phyloP scores from a whole-genome alignment of 2,888 invertebrate species.

The Pachymerium ferrugineum region DNA sequence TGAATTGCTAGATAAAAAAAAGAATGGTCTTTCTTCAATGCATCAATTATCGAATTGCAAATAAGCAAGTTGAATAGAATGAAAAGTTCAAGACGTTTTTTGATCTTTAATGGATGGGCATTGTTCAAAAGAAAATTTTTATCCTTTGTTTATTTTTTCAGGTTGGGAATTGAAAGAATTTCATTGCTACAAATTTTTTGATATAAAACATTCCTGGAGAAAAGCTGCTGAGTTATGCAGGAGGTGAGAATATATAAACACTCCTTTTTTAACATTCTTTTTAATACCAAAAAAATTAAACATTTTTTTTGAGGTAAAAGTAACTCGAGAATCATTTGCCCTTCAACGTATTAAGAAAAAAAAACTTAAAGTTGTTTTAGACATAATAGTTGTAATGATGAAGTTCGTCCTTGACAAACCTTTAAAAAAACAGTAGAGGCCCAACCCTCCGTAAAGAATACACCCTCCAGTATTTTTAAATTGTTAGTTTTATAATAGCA shows the following conservation, averaged over 20 bases:
- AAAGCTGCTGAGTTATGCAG: conserved; percentile 90
- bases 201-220: conserved; percentile 92
- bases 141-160: conserved; percentile 54
- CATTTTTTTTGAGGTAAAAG: not conserved
- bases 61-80: not conserved
- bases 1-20: not conserved
- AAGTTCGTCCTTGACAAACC: conserved; percentile 8
- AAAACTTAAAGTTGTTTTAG: not conserved
- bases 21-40: not conserved
- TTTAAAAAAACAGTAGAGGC: not conserved
- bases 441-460: not conserved
- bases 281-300: not conserved
- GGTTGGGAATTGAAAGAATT: conserved; percentile 89
- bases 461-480: not conserved
- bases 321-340: too few species aligned
- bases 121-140: conserved; percentile 5
- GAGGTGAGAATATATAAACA: conserved; percentile 59
- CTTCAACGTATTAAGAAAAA: not conserved
- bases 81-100: too few species aligned
- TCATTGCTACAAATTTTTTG: conserved; percentile 91
- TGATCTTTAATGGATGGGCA: too few species aligned
- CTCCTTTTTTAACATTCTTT: not conserved
- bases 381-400: not conserved
- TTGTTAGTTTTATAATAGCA: not conserved
- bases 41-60: not conserved